These are phyloP conservation scores for Arothron firmamentum DNA, from an alignment of 2,113 vertebrate species.

Conservation along the genomic window DNA sequence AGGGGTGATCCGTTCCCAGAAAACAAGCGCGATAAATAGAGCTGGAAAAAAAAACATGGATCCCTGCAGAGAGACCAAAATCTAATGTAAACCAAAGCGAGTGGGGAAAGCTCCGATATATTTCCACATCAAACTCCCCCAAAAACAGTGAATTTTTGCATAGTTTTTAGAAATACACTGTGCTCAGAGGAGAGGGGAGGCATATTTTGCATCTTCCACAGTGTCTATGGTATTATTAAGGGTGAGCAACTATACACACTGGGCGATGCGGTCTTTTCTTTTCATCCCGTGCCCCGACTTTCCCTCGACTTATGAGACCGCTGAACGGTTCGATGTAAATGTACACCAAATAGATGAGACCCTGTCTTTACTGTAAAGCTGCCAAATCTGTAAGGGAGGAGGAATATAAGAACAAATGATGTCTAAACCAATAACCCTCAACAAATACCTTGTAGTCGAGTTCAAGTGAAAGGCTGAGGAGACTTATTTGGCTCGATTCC, in stretches of 20 bases:
- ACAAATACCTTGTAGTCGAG: conserved; percentile 12
- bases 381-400: conserved; percentile 45
- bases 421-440: conserved; percentile 38
- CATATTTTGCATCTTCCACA: conserved; percentile 55
- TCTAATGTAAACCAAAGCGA: conserved; percentile 51
- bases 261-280: conserved; percentile 45
- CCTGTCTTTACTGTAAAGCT: conserved; percentile 57
- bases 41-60: conserved; percentile 45
- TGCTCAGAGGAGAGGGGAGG: conserved; percentile 5
- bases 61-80: conserved; percentile 53
- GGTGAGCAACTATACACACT: conserved; percentile 50
- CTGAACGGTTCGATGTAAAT: conserved; percentile 65
- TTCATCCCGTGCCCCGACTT: conserved; percentile 43
- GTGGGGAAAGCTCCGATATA: conserved; percentile 32
- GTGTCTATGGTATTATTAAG: conserved; percentile 66
- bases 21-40: conserved; percentile 57
- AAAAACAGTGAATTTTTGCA: conserved; percentile 28
- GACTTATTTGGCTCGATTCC: conserved; percentile 5
- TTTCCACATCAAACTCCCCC: conserved; percentile 33
- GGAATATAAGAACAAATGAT: conserved; percentile 46
- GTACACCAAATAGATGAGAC: conserved; percentile 65
- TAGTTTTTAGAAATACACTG: conserved; percentile 37
- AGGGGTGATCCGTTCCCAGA: conserved; percentile 56
- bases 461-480: conserved; percentile 9
- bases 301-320: conserved; percentile 54